Conservation (phyloP, 2,113 vertebrate genomes). For the Lepidothrix coronata region DNA sequence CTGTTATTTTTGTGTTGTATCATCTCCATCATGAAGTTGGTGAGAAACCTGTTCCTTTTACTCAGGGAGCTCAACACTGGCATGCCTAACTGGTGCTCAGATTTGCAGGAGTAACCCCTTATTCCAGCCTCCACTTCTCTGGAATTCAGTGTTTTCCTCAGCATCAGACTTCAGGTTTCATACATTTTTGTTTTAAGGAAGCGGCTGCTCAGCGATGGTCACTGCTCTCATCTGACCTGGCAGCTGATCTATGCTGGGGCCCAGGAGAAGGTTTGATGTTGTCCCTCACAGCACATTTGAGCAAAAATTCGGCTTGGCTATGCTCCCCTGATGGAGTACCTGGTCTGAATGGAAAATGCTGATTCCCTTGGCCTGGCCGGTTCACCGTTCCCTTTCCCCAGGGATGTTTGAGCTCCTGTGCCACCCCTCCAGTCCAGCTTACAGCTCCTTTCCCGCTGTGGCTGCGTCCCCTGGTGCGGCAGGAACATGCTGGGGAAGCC, state of each 20-base stretch:
- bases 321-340: not conserved
- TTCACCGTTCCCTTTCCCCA: not conserved
- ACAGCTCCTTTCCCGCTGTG: not conserved
- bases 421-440: too few species aligned
- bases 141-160: not conserved
- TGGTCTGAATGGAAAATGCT: not conserved
- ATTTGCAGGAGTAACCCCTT: not conserved
- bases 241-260: not conserved
- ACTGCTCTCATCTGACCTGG: not conserved
- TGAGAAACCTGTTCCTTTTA: not conserved
- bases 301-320: not conserved
- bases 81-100: fast-evolving
- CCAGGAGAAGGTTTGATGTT: not conserved
- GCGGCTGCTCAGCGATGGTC: not conserved
- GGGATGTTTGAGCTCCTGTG: not conserved
- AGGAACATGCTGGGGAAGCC: not conserved
- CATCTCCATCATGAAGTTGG: not conserved
- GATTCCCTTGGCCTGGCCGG: not conserved
- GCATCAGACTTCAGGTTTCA: not conserved
- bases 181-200: not conserved
- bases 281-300: fast-evolving
- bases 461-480: fast-evolving
- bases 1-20: not conserved
- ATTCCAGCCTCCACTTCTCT: not conserved
- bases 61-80: fast-evolving